These are phyloP conservation scores for Chirona hameri DNA, from an alignment of 2,888 invertebrate genomes.

Conservation along the genomic window DNA sequence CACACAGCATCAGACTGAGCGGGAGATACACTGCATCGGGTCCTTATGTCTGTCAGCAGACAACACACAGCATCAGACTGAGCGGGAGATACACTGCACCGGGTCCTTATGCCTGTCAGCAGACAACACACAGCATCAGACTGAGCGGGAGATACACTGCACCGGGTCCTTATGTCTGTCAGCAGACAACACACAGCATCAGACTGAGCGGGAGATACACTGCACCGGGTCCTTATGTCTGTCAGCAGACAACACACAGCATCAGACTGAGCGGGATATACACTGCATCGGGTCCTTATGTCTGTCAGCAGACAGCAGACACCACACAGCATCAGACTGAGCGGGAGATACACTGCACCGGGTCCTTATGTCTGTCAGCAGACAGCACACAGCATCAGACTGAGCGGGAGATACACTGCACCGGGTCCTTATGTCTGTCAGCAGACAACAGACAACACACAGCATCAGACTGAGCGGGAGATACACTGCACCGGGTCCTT, in stretches of 20 bases:
- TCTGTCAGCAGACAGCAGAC: constrained; percentile 66
- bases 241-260: too few relatives aligned
- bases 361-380: constrained; percentile 78
- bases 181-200: constrained; percentile 56
- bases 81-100: constrained; percentile 87
- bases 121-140: constrained; percentile 60
- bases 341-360: constrained; percentile 88
- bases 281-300: too few relatives aligned
- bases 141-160: constrained; percentile 89
- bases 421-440: constrained; percentile 87
- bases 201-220: constrained; percentile 85
- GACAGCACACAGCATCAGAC: constrained; percentile 63
- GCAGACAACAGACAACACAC: constrained; percentile 7
- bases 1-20: too few relatives aligned
- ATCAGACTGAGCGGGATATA: too few relatives aligned
- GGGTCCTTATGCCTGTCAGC: constrained; percentile 82
- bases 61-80: constrained; percentile 82
- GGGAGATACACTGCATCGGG: too few relatives aligned
- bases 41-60: constrained; percentile 46
- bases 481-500: constrained; percentile 93
- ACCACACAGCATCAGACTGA: constrained; percentile 88
- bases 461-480: constrained; percentile 84
- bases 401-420: constrained; percentile 90
- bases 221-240: constrained; percentile 96
- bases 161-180: constrained; percentile 89